Evolutionary conservation across 2,113 vertebrate genomes (phyloP).

Genomic region (Oriolus oriolus): DNA sequence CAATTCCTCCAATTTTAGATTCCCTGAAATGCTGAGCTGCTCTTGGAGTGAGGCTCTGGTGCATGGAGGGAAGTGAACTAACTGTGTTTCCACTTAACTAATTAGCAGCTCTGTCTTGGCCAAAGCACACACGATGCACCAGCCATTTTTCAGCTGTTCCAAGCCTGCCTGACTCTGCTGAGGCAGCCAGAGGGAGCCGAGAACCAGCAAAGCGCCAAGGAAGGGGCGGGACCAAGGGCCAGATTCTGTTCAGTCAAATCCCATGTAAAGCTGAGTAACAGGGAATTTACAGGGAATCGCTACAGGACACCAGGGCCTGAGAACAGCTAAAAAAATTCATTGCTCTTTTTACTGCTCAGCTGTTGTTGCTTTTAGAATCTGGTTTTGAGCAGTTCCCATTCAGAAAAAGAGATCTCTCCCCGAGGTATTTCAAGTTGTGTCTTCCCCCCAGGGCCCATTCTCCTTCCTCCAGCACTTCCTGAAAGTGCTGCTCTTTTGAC

Average conservation of each 20-base stretch:
- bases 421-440: background rate
- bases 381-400: background rate
- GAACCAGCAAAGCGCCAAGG: background rate
- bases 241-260: background rate
- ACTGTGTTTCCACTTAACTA: constrained; percentile 3
- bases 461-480: background rate
- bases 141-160: constrained; percentile 5
- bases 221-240: background rate
- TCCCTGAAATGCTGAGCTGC: background rate
- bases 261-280: background rate
- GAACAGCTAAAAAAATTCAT: background rate
- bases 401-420: background rate
- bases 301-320: background rate
- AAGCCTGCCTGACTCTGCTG: background rate
- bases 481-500: background rate
- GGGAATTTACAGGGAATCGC: background rate
- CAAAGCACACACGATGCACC: background rate
- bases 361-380: background rate
- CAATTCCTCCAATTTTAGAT: background rate
- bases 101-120: background rate
- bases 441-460: background rate
- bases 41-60: background rate
- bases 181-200: background rate
- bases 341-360: background rate
- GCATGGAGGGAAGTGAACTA: background rate